Evolutionary conservation across 2,888 invertebrate species (phyloP).

Genomic region (Caenorhabditis panamensis): DNA sequence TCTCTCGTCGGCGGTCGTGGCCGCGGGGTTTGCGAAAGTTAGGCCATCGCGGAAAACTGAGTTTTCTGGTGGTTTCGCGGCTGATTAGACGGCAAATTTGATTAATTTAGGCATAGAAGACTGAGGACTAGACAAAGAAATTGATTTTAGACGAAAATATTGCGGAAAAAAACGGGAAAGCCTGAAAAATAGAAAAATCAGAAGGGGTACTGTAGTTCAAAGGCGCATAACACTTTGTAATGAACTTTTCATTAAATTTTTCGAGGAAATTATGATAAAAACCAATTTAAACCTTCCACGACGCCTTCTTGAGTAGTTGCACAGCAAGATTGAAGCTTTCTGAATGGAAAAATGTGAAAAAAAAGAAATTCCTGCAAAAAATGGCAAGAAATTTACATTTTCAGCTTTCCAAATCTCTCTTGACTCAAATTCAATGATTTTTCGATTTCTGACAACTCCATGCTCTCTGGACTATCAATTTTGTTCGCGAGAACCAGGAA

Average conservation of each 20-base stretch:
- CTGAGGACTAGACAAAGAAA: background rate
- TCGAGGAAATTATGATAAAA: background rate
- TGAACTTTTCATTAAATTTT: too few species aligned
- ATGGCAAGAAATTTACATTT: background rate
- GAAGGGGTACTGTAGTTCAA: background rate
- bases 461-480: background rate
- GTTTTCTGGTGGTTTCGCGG: background rate
- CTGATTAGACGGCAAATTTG: background rate
- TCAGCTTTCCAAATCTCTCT: background rate
- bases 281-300: background rate
- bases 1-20: constrained; percentile 29
- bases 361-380: background rate
- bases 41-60: background rate
- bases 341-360: background rate
- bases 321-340: background rate
- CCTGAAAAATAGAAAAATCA: background rate
- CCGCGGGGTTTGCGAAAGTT: constrained; percentile 21
- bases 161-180: background rate
- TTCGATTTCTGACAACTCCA: background rate
- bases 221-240: background rate
- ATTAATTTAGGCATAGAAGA: background rate
- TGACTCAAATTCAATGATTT: background rate
- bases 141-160: background rate
- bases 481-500: background rate
- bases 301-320: background rate